Percentiles rank a stretch among this genome's conserved stretches.
phyloP scores from a whole-genome alignment of 2,797 vertebrate species.

The Pelochelys cantorii region DNA sequence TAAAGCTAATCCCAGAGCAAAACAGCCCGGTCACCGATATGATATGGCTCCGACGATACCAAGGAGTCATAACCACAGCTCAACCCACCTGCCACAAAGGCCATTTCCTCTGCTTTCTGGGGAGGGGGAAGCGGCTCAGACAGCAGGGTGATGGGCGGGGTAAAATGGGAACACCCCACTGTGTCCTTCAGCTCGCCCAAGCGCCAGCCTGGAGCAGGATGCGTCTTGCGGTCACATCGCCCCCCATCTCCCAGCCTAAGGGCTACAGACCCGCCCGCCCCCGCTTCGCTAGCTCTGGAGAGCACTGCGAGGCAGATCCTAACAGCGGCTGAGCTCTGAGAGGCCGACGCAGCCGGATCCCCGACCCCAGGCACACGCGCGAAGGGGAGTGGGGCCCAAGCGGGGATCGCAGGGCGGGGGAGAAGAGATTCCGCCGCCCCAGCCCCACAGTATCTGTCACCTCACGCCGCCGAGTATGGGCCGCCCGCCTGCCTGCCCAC shows the following conservation, averaged over 20 bases:
- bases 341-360: background rate
- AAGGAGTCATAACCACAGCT: background rate
- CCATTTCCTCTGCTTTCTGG: slow-evolving; percentile 30
- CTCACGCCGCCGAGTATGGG: background rate
- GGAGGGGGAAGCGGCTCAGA: background rate
- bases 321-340: background rate
- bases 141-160: background rate
- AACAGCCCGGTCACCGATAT: background rate
- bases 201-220: background rate
- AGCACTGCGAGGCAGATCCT: background rate
- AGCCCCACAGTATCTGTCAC: background rate
- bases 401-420: background rate
- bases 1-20: background rate
- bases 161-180: background rate
- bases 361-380: background rate
- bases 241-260: background rate
- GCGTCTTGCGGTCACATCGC: background rate
- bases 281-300: background rate
- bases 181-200: slow-evolving; percentile 1
- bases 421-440: background rate
- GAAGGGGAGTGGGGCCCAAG: too few species aligned
- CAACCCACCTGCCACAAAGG: slow-evolving; percentile 50
- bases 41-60: background rate
- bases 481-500: slow-evolving; percentile 3
- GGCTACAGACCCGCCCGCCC: background rate